phyloP scores from a whole-genome alignment of 1,140 invertebrate species.

The Rhopalosiphum padi region DNA sequence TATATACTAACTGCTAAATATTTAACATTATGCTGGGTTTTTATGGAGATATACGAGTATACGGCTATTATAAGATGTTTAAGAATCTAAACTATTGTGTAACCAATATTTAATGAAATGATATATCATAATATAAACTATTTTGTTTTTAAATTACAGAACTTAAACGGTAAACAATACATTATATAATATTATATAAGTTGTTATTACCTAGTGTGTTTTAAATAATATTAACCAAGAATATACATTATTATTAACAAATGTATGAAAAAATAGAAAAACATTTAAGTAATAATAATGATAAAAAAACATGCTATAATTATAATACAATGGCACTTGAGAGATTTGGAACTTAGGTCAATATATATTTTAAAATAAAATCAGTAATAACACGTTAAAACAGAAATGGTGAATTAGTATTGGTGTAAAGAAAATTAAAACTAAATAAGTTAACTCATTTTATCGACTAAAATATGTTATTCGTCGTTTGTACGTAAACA shows the following conservation, averaged over 20 bases:
- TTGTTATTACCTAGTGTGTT: background rate
- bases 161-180: too few species aligned
- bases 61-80: too few species aligned
- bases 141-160: background rate
- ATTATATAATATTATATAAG: background rate
- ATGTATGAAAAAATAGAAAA: background rate
- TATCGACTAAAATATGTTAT: background rate
- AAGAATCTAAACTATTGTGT: background rate
- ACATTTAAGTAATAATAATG: background rate
- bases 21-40: background rate
- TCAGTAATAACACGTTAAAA: background rate
- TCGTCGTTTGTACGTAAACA: background rate
- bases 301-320: background rate
- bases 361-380: background rate
- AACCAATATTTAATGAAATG: background rate
- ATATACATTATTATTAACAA: background rate
- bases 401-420: background rate
- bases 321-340: background rate
- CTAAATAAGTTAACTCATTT: background rate
- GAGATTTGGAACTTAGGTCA: background rate
- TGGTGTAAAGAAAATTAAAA: background rate
- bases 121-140: background rate
- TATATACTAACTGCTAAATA: background rate
- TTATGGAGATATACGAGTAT: background rate
- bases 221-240: background rate